These are phyloP conservation scores for Perizoma flavofasciatum DNA, from an alignment of 2,888 invertebrate genomes.

Conservation along the genomic window DNA sequence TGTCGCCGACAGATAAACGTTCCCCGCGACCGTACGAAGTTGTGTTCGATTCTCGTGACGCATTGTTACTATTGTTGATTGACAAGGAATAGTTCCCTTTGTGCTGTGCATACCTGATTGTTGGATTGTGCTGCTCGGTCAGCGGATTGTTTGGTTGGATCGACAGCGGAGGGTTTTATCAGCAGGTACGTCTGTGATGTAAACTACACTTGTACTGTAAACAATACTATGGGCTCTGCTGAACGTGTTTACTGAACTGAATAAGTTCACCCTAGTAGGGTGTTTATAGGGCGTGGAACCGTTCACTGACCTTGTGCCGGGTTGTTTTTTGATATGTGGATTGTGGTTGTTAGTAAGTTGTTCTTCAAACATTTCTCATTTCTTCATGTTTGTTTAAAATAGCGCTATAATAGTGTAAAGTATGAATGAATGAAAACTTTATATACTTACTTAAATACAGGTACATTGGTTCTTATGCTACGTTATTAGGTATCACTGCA, in stretches of 20 bases:
- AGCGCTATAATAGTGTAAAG: background rate
- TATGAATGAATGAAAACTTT: too few species aligned
- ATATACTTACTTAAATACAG: too few species aligned
- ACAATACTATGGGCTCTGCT: constrained; percentile 55
- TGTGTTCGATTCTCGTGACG: constrained; percentile 51
- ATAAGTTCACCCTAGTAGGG: constrained; percentile 43
- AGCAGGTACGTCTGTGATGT: constrained; percentile 48
- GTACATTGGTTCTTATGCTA: too few species aligned
- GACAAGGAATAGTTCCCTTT: constrained; percentile 54
- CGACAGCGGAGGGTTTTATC: constrained; percentile 49
- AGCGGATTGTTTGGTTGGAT: constrained; percentile 55
- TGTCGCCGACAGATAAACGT: constrained; percentile 68
- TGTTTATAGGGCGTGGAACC: constrained; percentile 49
- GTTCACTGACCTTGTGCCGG: constrained; percentile 58
- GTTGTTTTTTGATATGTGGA: constrained; percentile 14
- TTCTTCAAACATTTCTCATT: constrained; percentile 2
- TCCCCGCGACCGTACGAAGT: constrained; percentile 53
- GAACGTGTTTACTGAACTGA: constrained; percentile 41
- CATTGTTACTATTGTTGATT: constrained; percentile 55
- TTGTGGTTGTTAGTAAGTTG: constrained; percentile 7
- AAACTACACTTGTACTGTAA: constrained; percentile 58
- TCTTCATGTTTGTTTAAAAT: constrained; percentile 4
- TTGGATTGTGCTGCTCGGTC: constrained; percentile 50
- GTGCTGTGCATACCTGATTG: constrained; percentile 52
- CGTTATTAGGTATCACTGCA: too few species aligned